Evolutionary conservation across 2,113 vertebrate genomes (phyloP).

Genomic region (Corythoichthys haematopterus): DNA sequence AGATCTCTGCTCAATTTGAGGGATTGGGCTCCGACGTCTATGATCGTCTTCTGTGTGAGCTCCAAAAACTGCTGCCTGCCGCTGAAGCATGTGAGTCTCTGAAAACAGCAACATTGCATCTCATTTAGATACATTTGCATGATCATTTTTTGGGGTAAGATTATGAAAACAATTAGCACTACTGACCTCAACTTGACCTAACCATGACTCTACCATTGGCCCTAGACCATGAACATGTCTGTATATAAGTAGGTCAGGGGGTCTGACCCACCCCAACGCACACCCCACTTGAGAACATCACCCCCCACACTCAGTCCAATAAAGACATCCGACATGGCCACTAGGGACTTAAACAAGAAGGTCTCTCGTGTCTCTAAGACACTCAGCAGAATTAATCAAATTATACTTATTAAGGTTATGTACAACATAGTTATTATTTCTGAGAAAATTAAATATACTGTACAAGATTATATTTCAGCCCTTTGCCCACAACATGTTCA

Average conservation of each 20-base stretch:
- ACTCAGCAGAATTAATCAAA: conserved; percentile 8
- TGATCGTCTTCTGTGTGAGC: conserved; percentile 84
- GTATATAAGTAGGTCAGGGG: not conserved
- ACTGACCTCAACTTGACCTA: not conserved
- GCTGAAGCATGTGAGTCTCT: conserved; percentile 83
- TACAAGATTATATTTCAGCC: not conserved
- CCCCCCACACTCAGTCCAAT: not conserved
- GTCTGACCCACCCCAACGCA: not conserved
- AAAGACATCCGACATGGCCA: not conserved
- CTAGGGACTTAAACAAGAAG: conserved; percentile 17
- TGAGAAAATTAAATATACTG: not conserved
- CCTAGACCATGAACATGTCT: not conserved
- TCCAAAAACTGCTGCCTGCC: conserved; percentile 87
- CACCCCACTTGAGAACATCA: not conserved
- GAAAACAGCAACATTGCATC: conserved; percentile 20
- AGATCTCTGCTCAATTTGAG: conserved; percentile 85
- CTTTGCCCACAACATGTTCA: conserved; percentile 3
- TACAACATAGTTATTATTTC: not conserved
- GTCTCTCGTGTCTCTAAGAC: conserved; percentile 8
- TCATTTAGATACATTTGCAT: too few species aligned
- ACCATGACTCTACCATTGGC: not conserved
- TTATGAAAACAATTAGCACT: not conserved
- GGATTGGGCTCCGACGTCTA: conserved; percentile 81
- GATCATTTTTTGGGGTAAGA: not conserved
- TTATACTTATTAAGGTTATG: not conserved